Base-by-base conservation (phyloP, 2,888 invertebrate species). In the Ectemnius continuus region DNA sequence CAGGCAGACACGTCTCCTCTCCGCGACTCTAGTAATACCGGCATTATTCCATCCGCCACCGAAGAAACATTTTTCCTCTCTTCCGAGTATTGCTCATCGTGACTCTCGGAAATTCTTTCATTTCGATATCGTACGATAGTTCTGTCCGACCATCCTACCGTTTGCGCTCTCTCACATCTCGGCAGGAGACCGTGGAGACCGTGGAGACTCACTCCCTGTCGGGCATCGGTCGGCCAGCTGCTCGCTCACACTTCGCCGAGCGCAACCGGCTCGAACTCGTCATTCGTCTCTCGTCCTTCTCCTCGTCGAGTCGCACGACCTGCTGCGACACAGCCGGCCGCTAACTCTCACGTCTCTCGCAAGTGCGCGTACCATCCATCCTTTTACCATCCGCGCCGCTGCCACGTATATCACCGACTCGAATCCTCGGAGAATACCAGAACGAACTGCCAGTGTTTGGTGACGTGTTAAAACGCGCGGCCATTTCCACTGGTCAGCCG, bases 381-480 rank as follows among this genome's bases (percentile, higher is more conserved):
- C 36, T 36, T 11, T 68, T 67, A 76, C 26, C 63, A 69, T 73
- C 63, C 69, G 71, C 52, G 14, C 36, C 36, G 36, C 67, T 80
- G 82, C 78, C 80, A 74, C 82, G 79, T 69, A 73, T 67, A 56
- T 71, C 59, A 18, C 52, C 61, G 79, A 11, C 36, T 36, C 36
- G 36, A 6, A 36, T 36, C 67, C 73, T 62, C 61, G 62, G 52
- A 18, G 57, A 48, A 26, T 63, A 64, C 73, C 36, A 36, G 76
- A 70, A 59, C 74, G 73, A 79, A 80, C 76, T 77, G 73, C 80
- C 75, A 83, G 80, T 82, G 85, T 81, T 84, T 85, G 86, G 86
- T 87, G 87, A 87, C 87, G 87, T 87, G 87, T 86, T 85, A 76
- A 85, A 83, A 79, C 82, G 79, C 36, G 36, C 80, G 81, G 82